Evolutionary conservation across 2,888 invertebrate genomes (phyloP), one percentile per base, ranked within the genome.

Genomic region (Cheiracanthium punctorium): DNA sequence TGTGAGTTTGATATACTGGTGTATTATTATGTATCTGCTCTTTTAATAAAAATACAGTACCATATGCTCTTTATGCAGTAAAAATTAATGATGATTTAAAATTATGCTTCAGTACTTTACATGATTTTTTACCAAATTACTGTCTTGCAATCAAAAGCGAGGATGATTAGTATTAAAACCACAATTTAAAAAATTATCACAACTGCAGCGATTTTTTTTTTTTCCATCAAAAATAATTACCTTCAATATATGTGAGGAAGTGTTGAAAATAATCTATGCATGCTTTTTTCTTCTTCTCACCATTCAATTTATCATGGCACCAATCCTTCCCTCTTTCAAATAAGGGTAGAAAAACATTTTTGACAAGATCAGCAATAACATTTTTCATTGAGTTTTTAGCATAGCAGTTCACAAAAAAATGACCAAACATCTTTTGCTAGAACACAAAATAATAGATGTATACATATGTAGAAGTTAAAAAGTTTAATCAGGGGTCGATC

Each of bases 251-350:
- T 30, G 72, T 14, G 0, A 69, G 12, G 64, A 87, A 87, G 67
- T 77, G 64, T 17, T 73, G 43, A 64, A 69, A 72, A 24, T 67
- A 29, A n/a, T 73, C 58, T 0, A 72, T 52, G 41, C 81, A 81
- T 5, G 77, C 33, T 32, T 41, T 71, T 69, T 30, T 81, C 10
- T 87, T 77, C 58, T 73, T 72, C 7, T 71, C 58, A n/a, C 28
- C 64, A 67, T 73, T n/a, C 28, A 76, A 32, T 81, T 69, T 37
- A 37, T 81, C 58, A 32, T 79, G 30, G 8, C 28, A 58, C 81
- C 81, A 87, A 37, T 87, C 87, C 1, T 33, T 52, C 20, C 81
- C 87, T 30, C 37, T 32, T 65, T 33, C 1, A 72, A 87, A 81
- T 20, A 2, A 17, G 37, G 87, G 87, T 20, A 81, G 37, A 41